Conservation (phyloP, 2,113 vertebrate genomes). For the Tachycineta bicolor region DNA sequence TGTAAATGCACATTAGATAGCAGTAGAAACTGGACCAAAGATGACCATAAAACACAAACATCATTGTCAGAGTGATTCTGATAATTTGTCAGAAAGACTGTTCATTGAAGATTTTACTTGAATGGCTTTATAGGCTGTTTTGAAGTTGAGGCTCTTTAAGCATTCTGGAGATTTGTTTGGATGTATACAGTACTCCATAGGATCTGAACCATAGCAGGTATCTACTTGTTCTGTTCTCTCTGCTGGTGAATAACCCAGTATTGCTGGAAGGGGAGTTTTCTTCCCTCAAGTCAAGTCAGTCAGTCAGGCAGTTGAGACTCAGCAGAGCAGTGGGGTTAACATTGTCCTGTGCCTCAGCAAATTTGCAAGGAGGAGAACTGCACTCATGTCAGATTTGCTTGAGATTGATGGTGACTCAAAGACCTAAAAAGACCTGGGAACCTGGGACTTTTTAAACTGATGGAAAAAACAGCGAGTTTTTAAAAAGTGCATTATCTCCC, state of each 20-base stretch:
- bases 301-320: background rate
- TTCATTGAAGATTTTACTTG: background rate
- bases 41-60: background rate
- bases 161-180: background rate
- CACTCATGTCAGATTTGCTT: background rate
- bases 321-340: background rate
- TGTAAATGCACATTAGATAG: background rate
- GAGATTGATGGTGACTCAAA: background rate
- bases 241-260: background rate
- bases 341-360: background rate
- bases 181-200: background rate
- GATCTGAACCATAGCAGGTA: background rate
- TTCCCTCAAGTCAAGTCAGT: background rate
- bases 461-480: background rate
- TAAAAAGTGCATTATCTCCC: background rate
- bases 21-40: background rate
- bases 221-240: background rate
- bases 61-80: background rate
- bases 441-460: background rate
- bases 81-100: background rate
- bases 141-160: background rate
- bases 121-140: background rate
- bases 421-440: no score
- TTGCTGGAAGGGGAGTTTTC: background rate
- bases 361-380: background rate